These are phyloP conservation scores for Dyspetes luteomarginatus DNA, from an alignment of 2,888 invertebrate species.

Conservation along the genomic window DNA sequence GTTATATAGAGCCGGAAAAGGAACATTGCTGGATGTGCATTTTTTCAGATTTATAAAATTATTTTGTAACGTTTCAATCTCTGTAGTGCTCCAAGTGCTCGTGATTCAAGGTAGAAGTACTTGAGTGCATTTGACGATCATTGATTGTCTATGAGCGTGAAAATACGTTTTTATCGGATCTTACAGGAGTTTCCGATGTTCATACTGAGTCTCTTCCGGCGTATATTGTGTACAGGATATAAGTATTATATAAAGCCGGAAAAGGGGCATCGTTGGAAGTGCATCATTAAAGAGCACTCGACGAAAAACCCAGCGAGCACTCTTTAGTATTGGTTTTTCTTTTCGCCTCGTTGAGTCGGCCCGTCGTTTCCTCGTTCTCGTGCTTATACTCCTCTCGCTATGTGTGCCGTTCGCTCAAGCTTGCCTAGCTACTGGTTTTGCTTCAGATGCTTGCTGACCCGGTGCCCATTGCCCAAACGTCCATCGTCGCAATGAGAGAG, in stretches of 20 bases:
- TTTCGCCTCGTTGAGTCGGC: slow-evolving; percentile 56
- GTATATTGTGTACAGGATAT: neutral
- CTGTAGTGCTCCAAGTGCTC: no score
- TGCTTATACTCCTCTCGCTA: neutral
- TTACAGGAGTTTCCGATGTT: neutral
- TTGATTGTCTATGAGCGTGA: neutral
- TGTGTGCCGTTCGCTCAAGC: slow-evolving; percentile 20
- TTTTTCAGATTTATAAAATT: no score
- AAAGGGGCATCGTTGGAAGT: slow-evolving; percentile 47
- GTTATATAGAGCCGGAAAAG: no score
- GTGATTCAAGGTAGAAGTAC: no score
- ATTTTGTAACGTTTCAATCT: no score
- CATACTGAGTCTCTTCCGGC: neutral
- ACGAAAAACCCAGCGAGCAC: slow-evolving; percentile 52
- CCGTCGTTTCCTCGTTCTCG: slow-evolving; percentile 43
- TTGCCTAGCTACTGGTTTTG: slow-evolving; percentile 23
- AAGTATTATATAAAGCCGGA: neutral
- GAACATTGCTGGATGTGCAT: no score
- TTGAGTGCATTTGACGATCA: no score
- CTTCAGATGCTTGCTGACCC: neutral
- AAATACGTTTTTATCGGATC: slow-evolving; percentile 13
- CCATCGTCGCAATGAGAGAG: neutral
- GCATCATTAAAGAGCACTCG: slow-evolving; percentile 65
- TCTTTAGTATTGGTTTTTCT: slow-evolving; percentile 64
- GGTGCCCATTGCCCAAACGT: slow-evolving; percentile 9